These are phyloP conservation scores for Seira musarum DNA, from an alignment of 2,888 invertebrate species.

Conservation along the genomic window DNA sequence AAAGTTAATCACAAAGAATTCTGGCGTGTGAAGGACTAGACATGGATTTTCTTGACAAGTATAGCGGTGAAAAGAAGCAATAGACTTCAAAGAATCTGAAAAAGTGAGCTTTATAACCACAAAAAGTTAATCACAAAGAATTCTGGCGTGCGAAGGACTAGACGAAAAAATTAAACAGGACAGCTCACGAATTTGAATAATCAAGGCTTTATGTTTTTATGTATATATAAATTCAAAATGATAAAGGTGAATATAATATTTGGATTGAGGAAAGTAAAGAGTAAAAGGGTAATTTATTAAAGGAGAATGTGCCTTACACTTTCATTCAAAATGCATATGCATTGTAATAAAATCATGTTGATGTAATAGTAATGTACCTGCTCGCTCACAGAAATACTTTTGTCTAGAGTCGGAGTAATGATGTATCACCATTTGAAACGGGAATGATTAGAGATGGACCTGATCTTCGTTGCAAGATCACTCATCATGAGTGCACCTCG, in stretches of 20 bases:
- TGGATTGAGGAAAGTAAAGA: not conserved
- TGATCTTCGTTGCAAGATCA: slow-evolving; percentile 21
- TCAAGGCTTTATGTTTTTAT: not conserved
- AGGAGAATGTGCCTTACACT: slow-evolving; percentile 24
- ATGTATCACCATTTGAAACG: slow-evolving; percentile 45
- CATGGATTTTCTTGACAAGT: slow-evolving; percentile 42
- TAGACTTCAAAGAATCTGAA: too few relatives aligned
- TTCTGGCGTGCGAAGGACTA: not conserved
- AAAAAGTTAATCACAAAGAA: too few relatives aligned
- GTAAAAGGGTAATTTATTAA: not conserved
- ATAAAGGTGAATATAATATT: slow-evolving; percentile 13
- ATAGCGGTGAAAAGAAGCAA: not conserved
- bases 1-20: too few relatives aligned
- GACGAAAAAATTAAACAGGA: slow-evolving; percentile 27
- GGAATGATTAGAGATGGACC: slow-evolving; percentile 46
- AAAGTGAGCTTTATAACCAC: too few relatives aligned
- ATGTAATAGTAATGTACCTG: slow-evolving; percentile 34
- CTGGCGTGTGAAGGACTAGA: not conserved
- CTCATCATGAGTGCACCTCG: slow-evolving; percentile 14
- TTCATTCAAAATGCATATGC: slow-evolving; percentile 20
- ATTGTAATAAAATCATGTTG: slow-evolving; percentile 15
- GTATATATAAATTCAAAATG: not conserved
- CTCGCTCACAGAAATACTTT: slow-evolving; percentile 25
- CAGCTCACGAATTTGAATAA: slow-evolving; percentile 44
- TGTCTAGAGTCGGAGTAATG: slow-evolving; percentile 20